Evolutionary conservation across 2,888 invertebrate species (phyloP).

Genomic region (Penaeus monodon): DNA sequence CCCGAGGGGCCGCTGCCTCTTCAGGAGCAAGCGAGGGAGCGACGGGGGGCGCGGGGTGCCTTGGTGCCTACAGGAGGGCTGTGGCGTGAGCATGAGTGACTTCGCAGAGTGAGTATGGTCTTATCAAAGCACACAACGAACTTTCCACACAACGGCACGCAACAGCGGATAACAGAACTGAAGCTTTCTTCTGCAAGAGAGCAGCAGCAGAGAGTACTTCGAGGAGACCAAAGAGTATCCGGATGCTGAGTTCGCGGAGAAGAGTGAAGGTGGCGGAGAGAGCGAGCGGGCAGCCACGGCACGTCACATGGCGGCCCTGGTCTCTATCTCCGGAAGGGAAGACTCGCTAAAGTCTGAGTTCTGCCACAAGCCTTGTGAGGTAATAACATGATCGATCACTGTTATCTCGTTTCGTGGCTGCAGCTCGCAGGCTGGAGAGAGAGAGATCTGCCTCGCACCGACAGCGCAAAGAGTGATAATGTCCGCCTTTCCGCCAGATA

Average conservation of each 20-base stretch:
- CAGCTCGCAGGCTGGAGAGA: not conserved
- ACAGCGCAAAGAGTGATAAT: not conserved
- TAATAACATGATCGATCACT: constrained; percentile 27
- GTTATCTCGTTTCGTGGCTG: constrained; percentile 19
- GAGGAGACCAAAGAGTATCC: not conserved
- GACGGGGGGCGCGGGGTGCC: too few relatives aligned
- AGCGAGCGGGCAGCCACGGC: not conserved
- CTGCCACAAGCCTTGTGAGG: constrained; percentile 9
- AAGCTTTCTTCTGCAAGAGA: not conserved
- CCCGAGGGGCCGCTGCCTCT: too few relatives aligned
- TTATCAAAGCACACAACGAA: too few relatives aligned
- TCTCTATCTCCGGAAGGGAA: not conserved
- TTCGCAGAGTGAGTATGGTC: too few relatives aligned
- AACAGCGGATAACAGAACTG: not conserved
- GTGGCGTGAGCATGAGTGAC: too few relatives aligned
- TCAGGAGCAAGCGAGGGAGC: too few relatives aligned
- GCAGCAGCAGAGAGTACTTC: too few relatives aligned
- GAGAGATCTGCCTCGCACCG: not conserved
- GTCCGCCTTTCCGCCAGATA: not conserved
- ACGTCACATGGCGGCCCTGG: constrained; percentile 13
- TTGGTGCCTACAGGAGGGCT: too few relatives aligned
- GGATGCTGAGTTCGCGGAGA: not conserved
- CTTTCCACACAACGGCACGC: too few relatives aligned
- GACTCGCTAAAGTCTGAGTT: not conserved
- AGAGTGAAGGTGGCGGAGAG: constrained; percentile 29